Base-by-base conservation (phyloP, 2,888 invertebrate genomes). In the Tenthredo mesomela region DNA sequence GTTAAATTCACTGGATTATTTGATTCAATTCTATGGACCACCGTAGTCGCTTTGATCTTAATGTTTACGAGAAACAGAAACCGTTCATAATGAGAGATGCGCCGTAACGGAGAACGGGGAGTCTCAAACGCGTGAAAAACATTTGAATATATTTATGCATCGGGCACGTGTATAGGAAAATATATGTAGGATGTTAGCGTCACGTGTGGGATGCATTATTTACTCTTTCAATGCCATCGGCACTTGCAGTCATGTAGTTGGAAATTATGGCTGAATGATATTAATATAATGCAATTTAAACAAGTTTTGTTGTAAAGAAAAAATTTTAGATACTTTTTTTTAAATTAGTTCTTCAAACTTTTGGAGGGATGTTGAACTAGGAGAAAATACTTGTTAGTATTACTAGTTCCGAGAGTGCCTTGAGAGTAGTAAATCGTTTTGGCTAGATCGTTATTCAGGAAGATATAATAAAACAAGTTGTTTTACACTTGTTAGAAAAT, bases 1-100 rank as follows among this genome's bases (percentile, higher is more conserved):
- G 50, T 58, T 61, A 12, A 61, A 21, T 40, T 58, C 21, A 5
- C n/a, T 25, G 29, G n/a, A 58, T 61, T 80, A 40, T 61, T 54
- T 77, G 33, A 61, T 40, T 58, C 80, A 80, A 80, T 61, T 80
- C n/a, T 70, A n/a, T n/a, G 82, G 82, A 82, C 82, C 67, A 82
- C 82, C 82, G 29, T 47, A 50, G 82, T 82, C 18, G 82, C 82
- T 82, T 82, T 82, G 82, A 82, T 70, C 80, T 80, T 37, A 61
- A 61, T 80, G 61, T 80, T 80, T 80, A 80, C 25, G 58, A 61
- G 58, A 80, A 61, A 61, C 61, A 80, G 80, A 61, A 80, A 80
- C 58, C 40, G 61, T 61, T 21, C 21, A 54, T 61, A 80, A 80
- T 61, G 61, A 80, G n/a, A 80, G 58, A 80, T 37, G 80, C 61